Percentiles rank a stretch among this genome's conserved stretches.
Conservation (phyloP, 2,888 invertebrate species). For the Vandiemenella viatica region DNA sequence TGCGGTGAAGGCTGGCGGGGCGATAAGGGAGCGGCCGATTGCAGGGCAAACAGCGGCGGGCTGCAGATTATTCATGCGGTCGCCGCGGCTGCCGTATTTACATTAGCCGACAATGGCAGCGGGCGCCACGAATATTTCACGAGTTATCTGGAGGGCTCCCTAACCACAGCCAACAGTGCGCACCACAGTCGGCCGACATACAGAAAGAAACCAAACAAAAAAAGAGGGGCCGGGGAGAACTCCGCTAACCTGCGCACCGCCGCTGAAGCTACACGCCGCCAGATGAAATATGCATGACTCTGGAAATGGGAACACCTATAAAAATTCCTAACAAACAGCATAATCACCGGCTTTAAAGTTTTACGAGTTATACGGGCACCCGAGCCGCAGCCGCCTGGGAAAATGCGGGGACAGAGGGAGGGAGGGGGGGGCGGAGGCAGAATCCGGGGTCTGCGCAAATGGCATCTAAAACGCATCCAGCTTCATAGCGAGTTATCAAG, state of each 20-base stretch:
- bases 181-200: too few species aligned
- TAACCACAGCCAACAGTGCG: neutral
- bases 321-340: slow-evolving; percentile 13
- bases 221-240: too few species aligned
- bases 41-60: neutral
- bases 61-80: neutral
- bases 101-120: neutral
- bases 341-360: slow-evolving; percentile 12
- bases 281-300: slow-evolving; percentile 12
- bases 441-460: neutral
- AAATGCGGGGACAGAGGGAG: slow-evolving; percentile 6
- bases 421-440: neutral
- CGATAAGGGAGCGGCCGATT: neutral
- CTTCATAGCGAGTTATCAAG: slow-evolving; percentile 7
- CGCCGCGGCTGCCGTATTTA: neutral
- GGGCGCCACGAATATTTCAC: neutral
- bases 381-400: slow-evolving; percentile 1
- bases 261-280: neutral
- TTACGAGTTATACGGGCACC: slow-evolving; percentile 5
- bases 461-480: slow-evolving; percentile 5
- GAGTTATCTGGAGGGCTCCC: neutral
- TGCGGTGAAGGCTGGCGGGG: too few species aligned
- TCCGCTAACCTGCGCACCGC: too few species aligned
- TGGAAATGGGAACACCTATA: slow-evolving; percentile 8
- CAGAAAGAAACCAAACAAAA: too few species aligned